Evolutionary conservation across 2,113 vertebrate species (phyloP), one percentile per base, ranked within the genome.

Genomic region (Lophotis ruficrista): DNA sequence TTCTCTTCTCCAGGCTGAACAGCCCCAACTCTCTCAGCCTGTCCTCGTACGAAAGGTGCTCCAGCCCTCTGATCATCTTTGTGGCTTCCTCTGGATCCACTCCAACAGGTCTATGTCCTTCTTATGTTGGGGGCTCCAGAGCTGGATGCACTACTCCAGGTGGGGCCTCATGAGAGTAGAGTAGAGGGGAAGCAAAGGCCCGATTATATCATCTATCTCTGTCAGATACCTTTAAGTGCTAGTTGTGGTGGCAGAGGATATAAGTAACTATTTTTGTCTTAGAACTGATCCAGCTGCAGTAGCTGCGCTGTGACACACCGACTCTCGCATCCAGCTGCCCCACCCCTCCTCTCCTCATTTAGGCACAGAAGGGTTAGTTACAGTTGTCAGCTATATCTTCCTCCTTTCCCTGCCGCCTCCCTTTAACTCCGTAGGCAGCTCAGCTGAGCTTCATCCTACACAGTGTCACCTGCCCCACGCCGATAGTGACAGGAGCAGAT

Each of bases 181-280:
- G 41, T 43, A 43, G 41, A 65, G 60, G 3, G 1, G 35, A 56
- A 57, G 6, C 19, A 86, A 88, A 90, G 86, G n/a, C 33, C 47
- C n/a, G 12, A 25, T 14, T 91, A n/a, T 75, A 60, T 80, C 12
- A 1, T 68, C 83, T 96, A 54, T 48, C 58, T 93, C 83, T 83
- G 61, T 48, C 41, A 35, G 94, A 97, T 92, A 84, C 86, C 88
- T 96, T 80, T 84, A 45, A 48, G 41, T 62, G 47, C 80, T 92
- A 89, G 81, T 48, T 89, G 84, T 82, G 70, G 73, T 90, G 83
- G 83, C 79, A 89, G 92, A 95, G 80, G 43, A 28, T 73, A 4
- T 56, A 83, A 90, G 79, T 19, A 92, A 51, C 90, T 98, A 90
- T 96, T 97, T 96, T 94, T 97, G 76, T 94, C 77, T 88, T 75